Percentiles rank a stretch among this genome's conserved stretches.
phyloP scores from a whole-genome alignment of 2,888 invertebrate species.

The Drosophila melanosoma region DNA sequence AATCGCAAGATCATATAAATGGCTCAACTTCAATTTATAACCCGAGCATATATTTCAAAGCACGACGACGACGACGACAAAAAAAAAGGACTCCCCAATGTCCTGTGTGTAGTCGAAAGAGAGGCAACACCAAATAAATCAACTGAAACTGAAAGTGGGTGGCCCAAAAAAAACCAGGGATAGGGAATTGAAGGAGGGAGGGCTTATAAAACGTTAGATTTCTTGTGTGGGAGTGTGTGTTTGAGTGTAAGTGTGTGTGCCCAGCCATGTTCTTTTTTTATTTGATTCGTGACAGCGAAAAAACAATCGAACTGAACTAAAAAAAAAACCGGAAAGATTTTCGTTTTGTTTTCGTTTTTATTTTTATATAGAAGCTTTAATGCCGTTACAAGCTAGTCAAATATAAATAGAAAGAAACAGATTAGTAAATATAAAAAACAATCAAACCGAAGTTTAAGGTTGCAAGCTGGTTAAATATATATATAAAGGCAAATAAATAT shows the following conservation, averaged over 20 bases:
- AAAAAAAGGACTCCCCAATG: constrained; percentile 45
- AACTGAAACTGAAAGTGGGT: constrained; percentile 68
- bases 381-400: constrained; percentile 9
- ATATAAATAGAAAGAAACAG: not conserved
- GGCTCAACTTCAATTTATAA: constrained; percentile 78
- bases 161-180: constrained; percentile 3
- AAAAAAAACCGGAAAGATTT: constrained; percentile 35
- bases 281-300: constrained; percentile 65
- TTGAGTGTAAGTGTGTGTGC: constrained; percentile 22
- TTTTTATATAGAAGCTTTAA: constrained; percentile 27
- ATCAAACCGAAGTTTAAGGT: not conserved
- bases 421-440: constrained; percentile 5
- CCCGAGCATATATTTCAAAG: constrained; percentile 66
- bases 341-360: constrained; percentile 26
- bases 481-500: not conserved
- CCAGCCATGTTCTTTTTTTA: constrained; percentile 41
- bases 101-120: constrained; percentile 42
- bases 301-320: constrained; percentile 46
- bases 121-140: constrained; percentile 70
- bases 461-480: not conserved
- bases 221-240: constrained; percentile 25
- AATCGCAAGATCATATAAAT: constrained; percentile 76
- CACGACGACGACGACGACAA: constrained; percentile 4
- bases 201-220: constrained; percentile 48
- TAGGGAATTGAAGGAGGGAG: not conserved